Evolutionary conservation across 2,113 vertebrate genomes (phyloP), one percentile per base, ranked within the genome.

Genomic region (Setophaga coronata): DNA sequence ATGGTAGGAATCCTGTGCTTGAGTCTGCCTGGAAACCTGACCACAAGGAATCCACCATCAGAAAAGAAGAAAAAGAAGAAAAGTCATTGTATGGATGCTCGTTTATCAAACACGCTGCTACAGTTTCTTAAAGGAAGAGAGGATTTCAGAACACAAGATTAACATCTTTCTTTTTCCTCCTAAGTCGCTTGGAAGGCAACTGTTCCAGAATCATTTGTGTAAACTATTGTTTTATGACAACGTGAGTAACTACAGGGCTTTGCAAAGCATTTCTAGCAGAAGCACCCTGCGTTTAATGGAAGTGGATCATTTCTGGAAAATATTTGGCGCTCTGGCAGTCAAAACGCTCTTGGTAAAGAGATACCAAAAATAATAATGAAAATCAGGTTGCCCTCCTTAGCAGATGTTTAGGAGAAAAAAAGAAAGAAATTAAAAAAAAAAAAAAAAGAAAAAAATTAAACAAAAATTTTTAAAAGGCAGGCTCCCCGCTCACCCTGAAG

Each of bases 1-100:
- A 45, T 99, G 99, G 97, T 99, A 99, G 74, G 98, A 97, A 95
- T 99, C 99, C 97, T 98, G 99, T 19, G 97, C 98, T 97, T 98
- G 99, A 91, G 98, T 98, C 98, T 98, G 99, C 98, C 99, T 99
- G 97, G 97, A 98, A 98, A 98, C 98, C 99, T 99, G 95, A 72
- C 90, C 94, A 38, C 53, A 76, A 23, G 73, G 83, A 90, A 95
- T 76, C 65, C 95, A 95, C 54, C 36, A 57, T 38, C 89, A 86
- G 83, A 94, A 91, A 97, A 88, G 92, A 95, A 93, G 76, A 79
- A 88, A 90, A 84, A 92, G 53, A 79, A 87, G 33, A 36, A 65
- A 89, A 87, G 31, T 94, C 50, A 95, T 87, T 81, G 84, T 74
- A 88, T 3, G 42, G 86, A 72, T 77, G 86, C 31, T 82, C 48